Percentiles rank a stretch among this genome's conserved stretches.
Evolutionary conservation across 2,888 invertebrate genomes (phyloP).

Genomic region (Neuroscelio doddi): DNA sequence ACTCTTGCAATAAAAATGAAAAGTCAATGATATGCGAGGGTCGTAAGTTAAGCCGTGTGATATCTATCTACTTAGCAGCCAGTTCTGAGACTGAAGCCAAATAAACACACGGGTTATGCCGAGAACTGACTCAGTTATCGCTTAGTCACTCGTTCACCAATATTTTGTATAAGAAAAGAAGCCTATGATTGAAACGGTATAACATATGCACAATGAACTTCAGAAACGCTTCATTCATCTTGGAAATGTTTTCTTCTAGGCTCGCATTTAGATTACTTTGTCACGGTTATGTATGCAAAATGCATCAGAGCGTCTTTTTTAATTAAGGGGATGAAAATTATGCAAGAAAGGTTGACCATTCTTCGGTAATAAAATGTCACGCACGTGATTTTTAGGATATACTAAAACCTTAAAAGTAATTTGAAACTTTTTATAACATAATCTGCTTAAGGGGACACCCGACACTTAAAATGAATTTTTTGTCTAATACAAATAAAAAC

Average conservation of each 20-base stretch:
- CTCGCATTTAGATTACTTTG: conserved; percentile 13
- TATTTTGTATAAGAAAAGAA: conserved; percentile 44
- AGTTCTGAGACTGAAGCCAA: conserved; percentile 53
- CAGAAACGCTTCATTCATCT: conserved; percentile 32
- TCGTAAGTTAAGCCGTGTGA: conserved; percentile 48
- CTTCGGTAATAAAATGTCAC: too few relatives aligned
- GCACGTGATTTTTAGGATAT: too few relatives aligned
- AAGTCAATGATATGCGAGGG: conserved; percentile 50
- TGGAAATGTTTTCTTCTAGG: conserved; percentile 1
- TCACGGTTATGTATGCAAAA: conserved; percentile 10
- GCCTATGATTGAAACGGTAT: conserved; percentile 37
- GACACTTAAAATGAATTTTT: too few relatives aligned
- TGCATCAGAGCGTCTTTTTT: too few relatives aligned
- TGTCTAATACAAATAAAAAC: too few relatives aligned
- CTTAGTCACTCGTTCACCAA: conserved; percentile 49
- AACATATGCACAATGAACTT: conserved; percentile 13
- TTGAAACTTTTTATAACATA: too few relatives aligned
- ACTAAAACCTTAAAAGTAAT: too few relatives aligned
- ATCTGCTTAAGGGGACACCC: too few relatives aligned
- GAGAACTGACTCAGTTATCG: conserved; percentile 48
- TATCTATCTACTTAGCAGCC: conserved; percentile 51
- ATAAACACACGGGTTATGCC: conserved; percentile 51
- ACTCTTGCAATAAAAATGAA: conserved; percentile 50
- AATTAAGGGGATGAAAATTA: too few relatives aligned
- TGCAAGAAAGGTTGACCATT: too few relatives aligned